Base-by-base conservation (phyloP, 2,113 vertebrate species). In the Dipodomys stephensi region DNA sequence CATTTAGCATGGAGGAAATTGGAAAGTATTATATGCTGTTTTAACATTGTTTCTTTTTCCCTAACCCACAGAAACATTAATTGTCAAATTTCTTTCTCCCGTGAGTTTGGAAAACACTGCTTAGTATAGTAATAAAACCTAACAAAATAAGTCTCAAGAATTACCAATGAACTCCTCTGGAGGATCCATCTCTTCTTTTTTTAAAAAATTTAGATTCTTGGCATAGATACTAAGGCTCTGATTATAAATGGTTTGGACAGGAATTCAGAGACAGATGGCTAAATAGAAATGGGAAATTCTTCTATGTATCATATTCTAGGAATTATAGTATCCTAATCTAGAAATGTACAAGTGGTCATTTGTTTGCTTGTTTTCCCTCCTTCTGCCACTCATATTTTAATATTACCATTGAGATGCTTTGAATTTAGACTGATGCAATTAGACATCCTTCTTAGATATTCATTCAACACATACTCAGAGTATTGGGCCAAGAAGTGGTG, bases 1-100 rank as follows among this genome's bases (percentile, higher is more conserved):
- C 69, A 95, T 85, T 92, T 89, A 83, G 49, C 44, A 79, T 81
- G 95, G 62, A 62, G 84, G 44, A 91, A 94, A 80, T 35, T 92
- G 89, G 67, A 95, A 91, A 90, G 93, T 79, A 94, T 72, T 93
- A 91, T 64, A 32, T 68, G 74, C n/a, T 74, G 60, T 80, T 35
- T 28, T 91, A 77, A 84, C 69, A 57, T 71, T 81, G 80, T 74
- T 44, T 15, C 6, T 30, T 4, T 78, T 22, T 28, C 19, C 19
- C 73, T 25, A 67, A 7, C 22, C 0, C 0, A 20, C 91, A 87
- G 16, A 12, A 90, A 87, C 64, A 67, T 35, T 22, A 73, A 90
- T 79, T 92, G 91, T 74, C 71, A 85, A 88, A 83, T 49, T 49
- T 13, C 4, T 74, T 91, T 78, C 68, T 79, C 27, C 32, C 23